Conservation (phyloP, 92 coral and sea anemone genomes). For the Parazoanthus darwini region DNA sequence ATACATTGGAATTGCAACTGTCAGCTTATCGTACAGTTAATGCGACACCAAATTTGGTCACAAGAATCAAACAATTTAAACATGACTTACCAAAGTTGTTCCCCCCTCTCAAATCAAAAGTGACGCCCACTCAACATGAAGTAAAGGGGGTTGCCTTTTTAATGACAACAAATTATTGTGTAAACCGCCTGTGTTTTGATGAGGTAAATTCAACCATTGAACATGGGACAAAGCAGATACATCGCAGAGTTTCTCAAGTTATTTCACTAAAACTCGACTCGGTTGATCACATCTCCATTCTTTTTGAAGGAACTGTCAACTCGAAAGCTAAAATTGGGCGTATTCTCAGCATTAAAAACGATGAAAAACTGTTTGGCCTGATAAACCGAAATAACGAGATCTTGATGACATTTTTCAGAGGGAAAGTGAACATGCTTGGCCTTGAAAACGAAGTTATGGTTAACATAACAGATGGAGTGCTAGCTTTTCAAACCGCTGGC, state of each 20-base stretch:
- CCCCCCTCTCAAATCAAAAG: not conserved
- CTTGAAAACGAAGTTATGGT: conserved; percentile 7
- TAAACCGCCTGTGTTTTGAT: conserved; percentile 4
- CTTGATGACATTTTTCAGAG: not conserved
- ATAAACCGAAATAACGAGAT: not conserved
- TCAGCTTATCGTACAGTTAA: not conserved
- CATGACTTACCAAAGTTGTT: not conserved
- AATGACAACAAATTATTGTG: conserved; percentile 22
- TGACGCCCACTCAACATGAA: not conserved
- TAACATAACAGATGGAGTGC: not conserved
- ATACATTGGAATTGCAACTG: not conserved
- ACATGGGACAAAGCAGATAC: not conserved
- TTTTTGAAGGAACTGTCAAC: not conserved
- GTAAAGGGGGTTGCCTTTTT: conserved; percentile 13
- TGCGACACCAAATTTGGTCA: not conserved
- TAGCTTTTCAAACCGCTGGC: conserved; percentile 6
- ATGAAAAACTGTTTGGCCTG: not conserved
- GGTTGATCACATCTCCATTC: not conserved
- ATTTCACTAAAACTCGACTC: not conserved
- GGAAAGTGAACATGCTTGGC: not conserved
- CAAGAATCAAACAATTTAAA: conserved; percentile 10
- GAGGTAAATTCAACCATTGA: conserved; percentile 19
- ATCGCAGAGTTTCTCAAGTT: not conserved
- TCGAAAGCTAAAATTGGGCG: not conserved
- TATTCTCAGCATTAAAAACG: not conserved